Percentiles rank a stretch among this genome's conserved stretches.
Conservation (phyloP, 2,113 vertebrate species). For the Dicerorhinus sumatrensis region DNA sequence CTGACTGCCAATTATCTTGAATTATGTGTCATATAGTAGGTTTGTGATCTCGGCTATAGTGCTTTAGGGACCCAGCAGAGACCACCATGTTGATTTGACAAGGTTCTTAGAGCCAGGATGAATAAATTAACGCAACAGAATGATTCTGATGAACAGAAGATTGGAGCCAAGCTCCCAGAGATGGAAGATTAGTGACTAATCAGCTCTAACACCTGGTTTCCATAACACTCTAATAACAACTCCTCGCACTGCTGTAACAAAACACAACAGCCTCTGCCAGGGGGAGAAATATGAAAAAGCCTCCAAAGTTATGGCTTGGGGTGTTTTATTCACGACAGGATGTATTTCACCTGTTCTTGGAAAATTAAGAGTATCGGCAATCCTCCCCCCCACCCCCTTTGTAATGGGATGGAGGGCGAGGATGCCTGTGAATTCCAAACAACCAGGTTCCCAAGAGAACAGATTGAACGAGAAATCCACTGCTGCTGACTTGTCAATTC, state of each 20-base stretch:
- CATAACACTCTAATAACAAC: conserved; percentile 66
- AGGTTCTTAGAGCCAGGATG: conserved; percentile 59
- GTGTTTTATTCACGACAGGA: conserved; percentile 16
- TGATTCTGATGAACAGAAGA: conserved; percentile 70
- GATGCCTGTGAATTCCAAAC: conserved; percentile 16
- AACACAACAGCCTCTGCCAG: conserved; percentile 59
- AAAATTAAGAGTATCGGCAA: background rate
- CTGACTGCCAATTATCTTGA: conserved; percentile 70
- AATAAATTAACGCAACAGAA: conserved; percentile 65
- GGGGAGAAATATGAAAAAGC: background rate
- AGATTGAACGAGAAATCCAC: background rate
- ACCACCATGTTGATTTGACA: conserved; percentile 75
- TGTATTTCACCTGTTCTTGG: conserved; percentile 56
- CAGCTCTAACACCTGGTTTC: conserved; percentile 76
- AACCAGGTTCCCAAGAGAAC: background rate
- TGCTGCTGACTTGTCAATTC: background rate
- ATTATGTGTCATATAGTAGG: conserved; percentile 69
- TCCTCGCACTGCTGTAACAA: conserved; percentile 32
- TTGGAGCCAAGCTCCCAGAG: conserved; percentile 73
- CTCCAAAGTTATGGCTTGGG: conserved; percentile 49
- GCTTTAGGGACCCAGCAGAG: conserved; percentile 67
- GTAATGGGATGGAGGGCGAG: background rate
- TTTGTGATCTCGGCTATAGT: conserved; percentile 63
- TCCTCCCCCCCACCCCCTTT: background rate
- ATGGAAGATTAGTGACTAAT: conserved; percentile 79